Percentiles rank a stretch among this genome's conserved stretches.
Evolutionary conservation across 2,113 vertebrate genomes (phyloP).

Genomic region (Mystacornis crossleyi): DNA sequence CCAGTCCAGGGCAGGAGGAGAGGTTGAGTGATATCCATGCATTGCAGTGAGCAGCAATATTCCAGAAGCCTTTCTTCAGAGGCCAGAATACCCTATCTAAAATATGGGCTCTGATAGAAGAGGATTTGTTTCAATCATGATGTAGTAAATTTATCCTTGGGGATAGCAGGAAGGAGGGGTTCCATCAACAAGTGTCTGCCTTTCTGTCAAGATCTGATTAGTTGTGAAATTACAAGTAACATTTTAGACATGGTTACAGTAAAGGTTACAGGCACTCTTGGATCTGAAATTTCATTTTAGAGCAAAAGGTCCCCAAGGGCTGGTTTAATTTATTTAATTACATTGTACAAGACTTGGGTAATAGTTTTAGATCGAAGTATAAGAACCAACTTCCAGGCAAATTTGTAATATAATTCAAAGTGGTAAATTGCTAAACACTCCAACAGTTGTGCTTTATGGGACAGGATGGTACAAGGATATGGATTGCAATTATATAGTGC

Average conservation of each 20-base stretch:
- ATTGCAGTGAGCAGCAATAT: background rate
- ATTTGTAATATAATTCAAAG: constrained; percentile 74
- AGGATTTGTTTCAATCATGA: constrained; percentile 26
- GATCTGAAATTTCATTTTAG: constrained; percentile 76
- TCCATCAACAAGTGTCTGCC: constrained; percentile 52
- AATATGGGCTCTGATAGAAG: constrained; percentile 32
- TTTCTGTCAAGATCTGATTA: constrained; percentile 74
- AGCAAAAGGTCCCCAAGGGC: constrained; percentile 73
- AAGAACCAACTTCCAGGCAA: constrained; percentile 73
- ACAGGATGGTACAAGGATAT: constrained; percentile 32
- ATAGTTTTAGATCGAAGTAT: constrained; percentile 75
- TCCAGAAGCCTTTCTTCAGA: background rate
- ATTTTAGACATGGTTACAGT: constrained; percentile 66
- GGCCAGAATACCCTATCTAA: background rate
- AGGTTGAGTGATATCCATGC: background rate
- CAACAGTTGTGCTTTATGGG: constrained; percentile 41
- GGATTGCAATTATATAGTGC: constrained; percentile 33
- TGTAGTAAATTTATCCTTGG: constrained; percentile 46
- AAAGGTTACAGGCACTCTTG: constrained; percentile 72
- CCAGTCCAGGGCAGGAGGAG: accelerated
- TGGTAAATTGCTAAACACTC: constrained; percentile 67
- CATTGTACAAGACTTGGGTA: constrained; percentile 65
- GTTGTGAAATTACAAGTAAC: constrained; percentile 67
- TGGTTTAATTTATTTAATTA: constrained; percentile 82
- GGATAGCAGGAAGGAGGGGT: constrained; percentile 1